These are phyloP conservation scores for Cosmorhoe ocellata DNA, from an alignment of 2,888 invertebrate genomes.

Conservation along the genomic window DNA sequence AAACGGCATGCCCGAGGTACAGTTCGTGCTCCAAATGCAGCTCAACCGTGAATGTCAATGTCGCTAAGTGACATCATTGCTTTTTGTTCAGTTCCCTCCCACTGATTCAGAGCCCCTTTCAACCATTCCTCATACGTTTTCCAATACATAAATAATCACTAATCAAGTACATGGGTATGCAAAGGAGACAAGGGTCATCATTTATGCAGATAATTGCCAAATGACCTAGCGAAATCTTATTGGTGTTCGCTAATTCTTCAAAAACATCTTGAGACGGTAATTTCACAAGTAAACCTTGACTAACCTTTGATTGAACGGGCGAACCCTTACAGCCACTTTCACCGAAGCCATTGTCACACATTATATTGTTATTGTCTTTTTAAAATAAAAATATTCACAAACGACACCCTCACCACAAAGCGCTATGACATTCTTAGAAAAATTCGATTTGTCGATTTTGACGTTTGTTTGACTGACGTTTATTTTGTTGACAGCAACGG, in stretches of 20 bases:
- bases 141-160: background rate
- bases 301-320: constrained; percentile 94
- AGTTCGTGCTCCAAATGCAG: constrained; percentile 77
- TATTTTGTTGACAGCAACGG: constrained; percentile 17
- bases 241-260: constrained; percentile 41
- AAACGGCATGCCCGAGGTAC: constrained; percentile 65
- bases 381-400: constrained; percentile 59
- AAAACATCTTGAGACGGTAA: constrained; percentile 42
- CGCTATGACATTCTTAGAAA: constrained; percentile 55
- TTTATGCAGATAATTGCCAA: constrained; percentile 42
- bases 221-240: constrained; percentile 43
- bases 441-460: constrained; percentile 31
- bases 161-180: constrained; percentile 1
- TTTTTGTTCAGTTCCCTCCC: constrained; percentile 73
- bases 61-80: constrained; percentile 76
- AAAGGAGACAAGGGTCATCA: constrained; percentile 6
- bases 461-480: constrained; percentile 24
- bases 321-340: constrained; percentile 95
- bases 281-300: constrained; percentile 36
- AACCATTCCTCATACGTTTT: background rate
- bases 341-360: constrained; percentile 92
- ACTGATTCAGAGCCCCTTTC: background rate
- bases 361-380: constrained; percentile 69
- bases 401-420: constrained; percentile 57
- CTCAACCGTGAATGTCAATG: constrained; percentile 82